Base-by-base conservation (phyloP, 2,113 vertebrate species). In the Micronycteris hirsuta region DNA sequence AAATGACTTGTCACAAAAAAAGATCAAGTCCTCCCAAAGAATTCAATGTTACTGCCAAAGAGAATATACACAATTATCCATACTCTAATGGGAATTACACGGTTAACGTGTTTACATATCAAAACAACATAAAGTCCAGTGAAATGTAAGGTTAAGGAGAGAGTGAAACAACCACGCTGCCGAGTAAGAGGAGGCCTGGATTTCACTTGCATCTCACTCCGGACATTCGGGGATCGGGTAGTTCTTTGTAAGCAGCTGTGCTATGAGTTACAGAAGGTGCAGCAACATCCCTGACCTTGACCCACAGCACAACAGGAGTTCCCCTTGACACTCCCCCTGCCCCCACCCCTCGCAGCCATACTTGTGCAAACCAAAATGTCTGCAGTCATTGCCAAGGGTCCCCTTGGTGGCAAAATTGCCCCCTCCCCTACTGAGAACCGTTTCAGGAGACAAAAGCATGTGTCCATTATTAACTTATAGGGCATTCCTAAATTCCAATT, bases 41-140 rank as follows among this genome's bases (percentile, higher is more conserved):
- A 54, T 91, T 7, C 28, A 65, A 78, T 68, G 83, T 81, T 13
- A 83, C n/a, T 80, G 47, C 63, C 63, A 17, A 86, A 71, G 61
- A 86, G 33, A 73, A 83, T 93, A 94, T 24, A 97, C 0, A 88
- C 63, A 93, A 97, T 94, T 97, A 88, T 83, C 95, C 95, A 94
- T 87, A 41, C 19, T 84, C 58, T 91, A 94, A 91, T 65, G 65
- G 67, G 91, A 93, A 61, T 58, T 87, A 81, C 36, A 13, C 1
- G 61, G 91, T 33, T 88, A 97, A 98, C 1, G 88, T 26, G 19
- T 84, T 80, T 36, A 77, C 52, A 77, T 78, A 97, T 82, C 1
- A 0, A 84, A 86, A 96, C 80, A 93, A 96, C 93, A 97, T 96
- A 83, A 96, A 94, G 94, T 54, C 70, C 43, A 28, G 68, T 94